Percentiles rank a stretch among this genome's conserved stretches.
Evolutionary conservation across 2,888 invertebrate genomes (phyloP).

Genomic region (Stratiomys singularior): DNA sequence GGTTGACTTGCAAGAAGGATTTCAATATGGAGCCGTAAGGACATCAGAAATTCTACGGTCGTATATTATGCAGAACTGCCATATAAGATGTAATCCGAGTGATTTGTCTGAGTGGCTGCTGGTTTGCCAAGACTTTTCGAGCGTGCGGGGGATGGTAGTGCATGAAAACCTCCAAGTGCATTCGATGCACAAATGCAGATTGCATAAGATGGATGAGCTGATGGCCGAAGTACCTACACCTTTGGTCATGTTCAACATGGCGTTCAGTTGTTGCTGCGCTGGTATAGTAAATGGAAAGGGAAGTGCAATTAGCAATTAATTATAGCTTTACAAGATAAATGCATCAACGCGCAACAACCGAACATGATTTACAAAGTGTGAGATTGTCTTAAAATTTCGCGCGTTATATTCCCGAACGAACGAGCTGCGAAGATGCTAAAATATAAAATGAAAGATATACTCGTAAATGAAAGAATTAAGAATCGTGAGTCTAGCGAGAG

Average conservation of each 20-base stretch:
- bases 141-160: neutral
- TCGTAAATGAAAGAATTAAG: too few species aligned
- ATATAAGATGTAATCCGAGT: slow-evolving; percentile 8
- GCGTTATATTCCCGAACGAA: neutral
- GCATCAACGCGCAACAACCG: slow-evolving; percentile 36
- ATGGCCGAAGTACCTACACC: slow-evolving; percentile 25
- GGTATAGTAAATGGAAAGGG: slow-evolving; percentile 17
- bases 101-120: slow-evolving; percentile 3
- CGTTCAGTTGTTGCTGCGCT: slow-evolving; percentile 15
- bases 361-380: slow-evolving; percentile 45
- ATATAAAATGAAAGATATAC: too few species aligned
- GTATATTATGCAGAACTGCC: slow-evolving; percentile 19
- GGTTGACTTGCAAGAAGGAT: neutral
- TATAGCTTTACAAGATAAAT: slow-evolving; percentile 44
- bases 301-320: slow-evolving; percentile 45
- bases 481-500: neutral
- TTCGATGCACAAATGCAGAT: slow-evolving; percentile 20
- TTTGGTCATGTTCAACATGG: slow-evolving; percentile 31
- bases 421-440: too few species aligned
- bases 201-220: slow-evolving; percentile 39
- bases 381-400: slow-evolving; percentile 24
- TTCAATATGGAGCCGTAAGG: slow-evolving; percentile 9
- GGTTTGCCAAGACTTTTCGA: neutral
- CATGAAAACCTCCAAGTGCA: neutral
- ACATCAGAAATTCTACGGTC: slow-evolving; percentile 34